Evolutionary conservation across 2,113 vertebrate genomes (phyloP).

Genomic region (Heterocephalus glaber): DNA sequence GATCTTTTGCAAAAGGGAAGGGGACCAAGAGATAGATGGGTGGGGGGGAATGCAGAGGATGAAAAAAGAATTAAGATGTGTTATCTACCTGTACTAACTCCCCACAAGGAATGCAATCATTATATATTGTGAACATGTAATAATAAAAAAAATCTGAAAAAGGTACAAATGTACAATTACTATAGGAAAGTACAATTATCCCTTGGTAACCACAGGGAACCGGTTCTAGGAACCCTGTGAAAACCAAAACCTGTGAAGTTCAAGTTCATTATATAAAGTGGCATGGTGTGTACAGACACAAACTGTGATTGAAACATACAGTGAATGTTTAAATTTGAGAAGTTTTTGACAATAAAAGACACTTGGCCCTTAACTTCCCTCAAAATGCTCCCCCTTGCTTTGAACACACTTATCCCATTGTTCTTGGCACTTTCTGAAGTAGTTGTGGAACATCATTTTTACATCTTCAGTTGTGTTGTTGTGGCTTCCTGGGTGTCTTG

Average conservation of each 20-base stretch:
- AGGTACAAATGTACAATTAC: not conserved
- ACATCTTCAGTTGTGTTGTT: not conserved
- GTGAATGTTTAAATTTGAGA: not conserved
- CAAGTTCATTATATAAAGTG: not conserved
- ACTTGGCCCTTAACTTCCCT: not conserved
- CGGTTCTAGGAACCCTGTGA: not conserved
- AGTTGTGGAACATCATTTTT: not conserved
- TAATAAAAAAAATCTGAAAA: not conserved
- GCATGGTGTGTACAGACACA: not conserved
- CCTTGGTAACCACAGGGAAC: not conserved
- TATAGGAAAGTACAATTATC: not conserved
- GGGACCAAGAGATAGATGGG: not conserved
- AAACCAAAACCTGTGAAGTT: not conserved
- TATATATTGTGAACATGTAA: not conserved
- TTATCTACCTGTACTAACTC: not conserved
- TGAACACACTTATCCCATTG: not conserved
- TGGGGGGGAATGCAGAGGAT: too few relatives aligned
- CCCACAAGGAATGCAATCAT: not conserved
- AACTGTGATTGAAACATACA: not conserved
- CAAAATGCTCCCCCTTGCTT: not conserved
- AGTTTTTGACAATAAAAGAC: not conserved
- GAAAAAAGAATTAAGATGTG: not conserved
- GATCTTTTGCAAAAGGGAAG: not conserved
- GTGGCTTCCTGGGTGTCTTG: not conserved
- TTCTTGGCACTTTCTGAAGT: not conserved